phyloP scores from a whole-genome alignment of 2,797 vertebrate genomes.

The Thunnus albacares region DNA sequence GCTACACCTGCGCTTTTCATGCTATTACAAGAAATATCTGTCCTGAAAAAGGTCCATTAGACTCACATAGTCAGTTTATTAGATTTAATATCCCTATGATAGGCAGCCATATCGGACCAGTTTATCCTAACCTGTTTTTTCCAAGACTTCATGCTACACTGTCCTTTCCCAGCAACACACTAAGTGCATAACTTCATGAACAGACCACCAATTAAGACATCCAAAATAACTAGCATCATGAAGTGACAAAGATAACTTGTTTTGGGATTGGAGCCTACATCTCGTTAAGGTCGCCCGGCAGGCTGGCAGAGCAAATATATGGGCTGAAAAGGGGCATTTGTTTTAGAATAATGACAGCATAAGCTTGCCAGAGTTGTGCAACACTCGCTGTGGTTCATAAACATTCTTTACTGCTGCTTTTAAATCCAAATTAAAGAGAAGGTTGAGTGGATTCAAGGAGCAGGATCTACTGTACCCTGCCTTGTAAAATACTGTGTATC shows the following conservation, averaged over 20 bases:
- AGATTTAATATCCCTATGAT: constrained; percentile 11
- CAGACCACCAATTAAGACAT: constrained; percentile 71
- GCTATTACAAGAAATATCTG: neutral
- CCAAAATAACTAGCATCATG: constrained; percentile 75
- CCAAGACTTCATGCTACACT: constrained; percentile 5
- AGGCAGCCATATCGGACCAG: constrained; percentile 5
- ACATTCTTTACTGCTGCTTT: constrained; percentile 86
- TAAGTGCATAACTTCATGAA: constrained; percentile 47
- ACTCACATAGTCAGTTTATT: neutral
- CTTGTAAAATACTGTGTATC: constrained; percentile 79
- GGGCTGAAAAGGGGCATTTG: constrained; percentile 67
- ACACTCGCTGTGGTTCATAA: constrained; percentile 86
- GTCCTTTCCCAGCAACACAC: constrained; percentile 23
- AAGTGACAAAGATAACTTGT: constrained; percentile 75
- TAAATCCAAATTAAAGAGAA: constrained; percentile 88
- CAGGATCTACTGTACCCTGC: constrained; percentile 71
- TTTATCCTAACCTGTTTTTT: constrained; percentile 22
- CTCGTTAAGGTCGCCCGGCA: constrained; percentile 68
- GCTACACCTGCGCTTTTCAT: constrained; percentile 9
- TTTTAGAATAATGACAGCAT: constrained; percentile 79
- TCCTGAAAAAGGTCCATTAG: neutral
- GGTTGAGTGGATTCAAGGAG: constrained; percentile 77
- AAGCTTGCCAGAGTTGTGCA: constrained; percentile 78
- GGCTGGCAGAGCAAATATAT: constrained; percentile 52
- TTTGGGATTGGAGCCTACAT: constrained; percentile 53